phyloP scores from a whole-genome alignment of 2,888 invertebrate species.

The Leptinotarsa rubiginosa region DNA sequence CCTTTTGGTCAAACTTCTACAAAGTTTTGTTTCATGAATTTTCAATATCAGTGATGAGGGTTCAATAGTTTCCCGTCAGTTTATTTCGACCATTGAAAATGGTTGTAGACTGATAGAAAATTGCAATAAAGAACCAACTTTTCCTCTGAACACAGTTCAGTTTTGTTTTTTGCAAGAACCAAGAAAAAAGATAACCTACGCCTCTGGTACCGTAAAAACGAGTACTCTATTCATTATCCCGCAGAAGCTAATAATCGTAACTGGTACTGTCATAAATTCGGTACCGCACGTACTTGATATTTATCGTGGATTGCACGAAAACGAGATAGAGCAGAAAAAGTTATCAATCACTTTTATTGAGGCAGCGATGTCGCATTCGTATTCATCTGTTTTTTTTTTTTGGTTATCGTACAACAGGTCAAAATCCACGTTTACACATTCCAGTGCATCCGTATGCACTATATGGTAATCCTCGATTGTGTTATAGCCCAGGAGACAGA shows the following conservation, averaged over 20 bases:
- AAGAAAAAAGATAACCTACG: not conserved
- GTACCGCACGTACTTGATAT: not conserved
- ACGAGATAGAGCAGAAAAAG: not conserved
- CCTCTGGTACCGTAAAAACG: not conserved
- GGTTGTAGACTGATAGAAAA: no score
- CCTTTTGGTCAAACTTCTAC: no score
- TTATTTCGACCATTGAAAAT: no score
- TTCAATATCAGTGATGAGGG: no score
- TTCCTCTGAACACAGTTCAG: not conserved
- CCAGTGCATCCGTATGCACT: slow-evolving; percentile 40
- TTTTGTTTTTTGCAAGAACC: not conserved
- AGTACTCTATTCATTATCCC: not conserved
- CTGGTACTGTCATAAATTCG: not conserved
- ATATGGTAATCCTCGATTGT: not conserved
- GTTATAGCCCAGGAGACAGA: not conserved
- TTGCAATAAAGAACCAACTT: no score
- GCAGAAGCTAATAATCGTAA: not conserved
- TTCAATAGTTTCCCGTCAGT: no score
- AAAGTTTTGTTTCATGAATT: no score
- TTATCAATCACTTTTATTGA: slow-evolving; percentile 9
- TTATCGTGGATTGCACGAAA: slow-evolving; percentile 2
- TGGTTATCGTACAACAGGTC: slow-evolving; percentile 30
- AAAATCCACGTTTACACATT: slow-evolving; percentile 45
- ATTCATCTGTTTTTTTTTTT: slow-evolving; percentile 8
- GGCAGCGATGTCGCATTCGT: not conserved